These are phyloP conservation scores for Catharus bicknelli DNA, from an alignment of 2,113 vertebrate species.

Conservation along the genomic window DNA sequence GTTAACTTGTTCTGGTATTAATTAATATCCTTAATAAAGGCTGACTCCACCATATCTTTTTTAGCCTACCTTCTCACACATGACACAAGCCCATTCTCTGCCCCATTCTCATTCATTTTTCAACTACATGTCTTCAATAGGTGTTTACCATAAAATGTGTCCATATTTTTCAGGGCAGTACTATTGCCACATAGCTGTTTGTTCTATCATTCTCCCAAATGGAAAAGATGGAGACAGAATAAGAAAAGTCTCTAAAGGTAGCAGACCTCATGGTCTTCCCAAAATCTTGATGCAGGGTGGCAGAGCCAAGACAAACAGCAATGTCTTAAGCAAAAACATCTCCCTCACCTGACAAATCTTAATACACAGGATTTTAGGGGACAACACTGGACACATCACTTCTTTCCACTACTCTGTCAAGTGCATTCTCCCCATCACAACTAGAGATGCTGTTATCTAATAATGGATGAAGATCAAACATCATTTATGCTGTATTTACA, in stretches of 20 bases:
- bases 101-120: background rate
- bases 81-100: background rate
- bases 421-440: background rate
- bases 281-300: background rate
- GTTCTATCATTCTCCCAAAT: background rate
- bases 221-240: background rate
- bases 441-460: background rate
- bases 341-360: background rate
- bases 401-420: background rate
- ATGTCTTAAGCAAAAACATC: background rate
- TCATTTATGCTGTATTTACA: background rate
- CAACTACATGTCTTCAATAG: background rate
- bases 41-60: background rate
- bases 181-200: accelerated
- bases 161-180: background rate
- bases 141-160: background rate
- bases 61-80: background rate
- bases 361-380: background rate
- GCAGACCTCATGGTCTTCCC: background rate
- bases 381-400: background rate
- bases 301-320: background rate
- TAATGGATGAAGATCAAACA: accelerated
- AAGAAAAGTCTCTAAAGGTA: background rate
- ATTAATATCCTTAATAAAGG: background rate
- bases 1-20: background rate